Conservation (phyloP, 2,888 invertebrate genomes). For the Ochlodes sylvanus region DNA sequence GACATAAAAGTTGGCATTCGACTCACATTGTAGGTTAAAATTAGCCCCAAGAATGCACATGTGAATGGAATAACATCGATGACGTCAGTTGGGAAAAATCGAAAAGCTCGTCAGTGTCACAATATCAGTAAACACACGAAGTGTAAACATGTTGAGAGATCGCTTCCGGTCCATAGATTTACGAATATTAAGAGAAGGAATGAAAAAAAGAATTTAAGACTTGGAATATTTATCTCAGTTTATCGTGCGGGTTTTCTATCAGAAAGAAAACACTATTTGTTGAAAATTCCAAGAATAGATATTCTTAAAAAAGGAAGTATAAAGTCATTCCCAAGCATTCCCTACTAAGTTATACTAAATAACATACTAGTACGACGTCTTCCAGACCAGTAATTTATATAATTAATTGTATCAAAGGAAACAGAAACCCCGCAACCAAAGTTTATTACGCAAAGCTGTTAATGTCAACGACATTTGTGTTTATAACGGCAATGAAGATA, state of each 20-base stretch:
- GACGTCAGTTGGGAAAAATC: conserved; percentile 24
- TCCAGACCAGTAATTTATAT: background rate
- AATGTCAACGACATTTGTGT: background rate
- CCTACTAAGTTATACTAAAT: no score
- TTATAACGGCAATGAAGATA: background rate
- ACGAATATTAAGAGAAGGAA: conserved; percentile 3
- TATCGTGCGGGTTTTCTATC: no score
- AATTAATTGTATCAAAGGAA: background rate
- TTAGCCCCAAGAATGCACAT: conserved; percentile 18
- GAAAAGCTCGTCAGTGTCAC: conserved; percentile 19
- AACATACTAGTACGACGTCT: background rate
- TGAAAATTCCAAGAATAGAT: no score
- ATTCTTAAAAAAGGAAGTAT: no score
- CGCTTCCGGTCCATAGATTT: conserved; percentile 17
- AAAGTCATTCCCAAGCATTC: no score
- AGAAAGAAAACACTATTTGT: no score
- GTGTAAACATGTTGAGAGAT: conserved; percentile 26
- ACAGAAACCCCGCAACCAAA: background rate
- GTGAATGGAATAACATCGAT: conserved; percentile 21
- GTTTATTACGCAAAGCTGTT: background rate
- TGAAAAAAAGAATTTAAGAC: background rate
- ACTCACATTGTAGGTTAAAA: conserved; percentile 7
- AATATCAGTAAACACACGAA: conserved; percentile 23
- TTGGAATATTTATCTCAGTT: no score
- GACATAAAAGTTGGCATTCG: conserved; percentile 18